phyloP scores from a whole-genome alignment of 1,140 invertebrate genomes.

The Berghia stephanieae region DNA sequence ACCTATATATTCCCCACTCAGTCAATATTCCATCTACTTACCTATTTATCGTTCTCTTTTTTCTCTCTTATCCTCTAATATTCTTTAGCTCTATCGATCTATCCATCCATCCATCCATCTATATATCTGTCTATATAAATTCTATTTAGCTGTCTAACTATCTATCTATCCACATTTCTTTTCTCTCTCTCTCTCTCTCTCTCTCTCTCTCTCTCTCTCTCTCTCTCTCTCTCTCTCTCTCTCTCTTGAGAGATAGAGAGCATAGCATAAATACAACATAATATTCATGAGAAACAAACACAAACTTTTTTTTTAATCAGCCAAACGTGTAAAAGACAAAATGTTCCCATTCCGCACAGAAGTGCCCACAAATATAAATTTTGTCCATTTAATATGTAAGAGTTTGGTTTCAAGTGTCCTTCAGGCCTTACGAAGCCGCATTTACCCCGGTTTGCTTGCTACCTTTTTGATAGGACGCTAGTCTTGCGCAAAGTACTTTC shows the following conservation, averaged over 20 bases:
- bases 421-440: no score
- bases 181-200: neutral
- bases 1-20: no score
- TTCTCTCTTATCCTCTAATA: no score
- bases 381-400: conserved; percentile 5
- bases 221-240: neutral
- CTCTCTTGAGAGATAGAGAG: neutral
- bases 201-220: neutral
- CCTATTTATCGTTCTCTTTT: no score
- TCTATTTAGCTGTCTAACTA: neutral
- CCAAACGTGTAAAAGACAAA: neutral
- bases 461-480: no score
- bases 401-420: conserved; percentile 14
- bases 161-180: neutral
- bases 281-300: neutral
- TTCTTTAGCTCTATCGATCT: no score
- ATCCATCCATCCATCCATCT: no score
- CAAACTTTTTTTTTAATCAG: neutral
- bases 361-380: neutral
- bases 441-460: no score
- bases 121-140: no score
- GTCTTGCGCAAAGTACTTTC: no score
- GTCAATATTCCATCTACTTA: no score
- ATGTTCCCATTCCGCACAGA: neutral
- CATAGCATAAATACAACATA: neutral